Conservation (phyloP, 2,113 vertebrate genomes). For the Synchiropus splendidus region DNA sequence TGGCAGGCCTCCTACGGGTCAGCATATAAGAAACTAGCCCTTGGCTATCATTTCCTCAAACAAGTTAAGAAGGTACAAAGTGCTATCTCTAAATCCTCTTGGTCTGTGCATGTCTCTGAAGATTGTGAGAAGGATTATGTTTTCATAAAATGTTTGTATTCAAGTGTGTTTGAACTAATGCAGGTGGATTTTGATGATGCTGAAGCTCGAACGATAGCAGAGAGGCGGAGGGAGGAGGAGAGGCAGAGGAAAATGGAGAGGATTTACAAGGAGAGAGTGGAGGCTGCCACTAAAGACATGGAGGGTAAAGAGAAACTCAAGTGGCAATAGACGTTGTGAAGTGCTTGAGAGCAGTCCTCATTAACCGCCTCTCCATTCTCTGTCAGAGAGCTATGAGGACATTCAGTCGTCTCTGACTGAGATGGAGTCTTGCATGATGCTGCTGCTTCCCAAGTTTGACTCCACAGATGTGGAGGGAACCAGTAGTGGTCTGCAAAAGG, state of each 20-base stretch:
- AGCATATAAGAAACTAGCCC: slow-evolving; percentile 84
- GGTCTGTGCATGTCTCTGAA: not conserved
- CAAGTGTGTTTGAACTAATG: not conserved
- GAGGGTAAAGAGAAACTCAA: slow-evolving; percentile 58
- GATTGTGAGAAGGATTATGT: not conserved
- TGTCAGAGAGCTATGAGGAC: slow-evolving; percentile 70
- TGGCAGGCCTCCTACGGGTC: slow-evolving; percentile 79
- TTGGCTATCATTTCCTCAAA: slow-evolving; percentile 85
- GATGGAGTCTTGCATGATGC: slow-evolving; percentile 79
- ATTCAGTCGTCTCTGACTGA: slow-evolving; percentile 72
- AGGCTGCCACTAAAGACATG: slow-evolving; percentile 76
- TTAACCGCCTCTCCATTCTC: not conserved
- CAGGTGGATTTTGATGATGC: slow-evolving; percentile 91
- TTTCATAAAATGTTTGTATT: not conserved
- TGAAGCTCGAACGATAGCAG: slow-evolving; percentile 70
- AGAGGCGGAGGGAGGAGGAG: slow-evolving; percentile 78
- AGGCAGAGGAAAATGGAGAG: slow-evolving; percentile 72
- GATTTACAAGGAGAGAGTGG: slow-evolving; percentile 77
- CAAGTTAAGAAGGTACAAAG: slow-evolving; percentile 80
- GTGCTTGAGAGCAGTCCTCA: not conserved
- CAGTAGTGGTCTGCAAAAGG: not conserved
- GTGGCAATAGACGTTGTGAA: not conserved
- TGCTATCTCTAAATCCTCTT: not conserved
- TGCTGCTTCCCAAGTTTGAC: slow-evolving; percentile 70
- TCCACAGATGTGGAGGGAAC: not conserved